Base-by-base conservation (phyloP, 2,888 invertebrate genomes). In the Tholera decimalis region DNA sequence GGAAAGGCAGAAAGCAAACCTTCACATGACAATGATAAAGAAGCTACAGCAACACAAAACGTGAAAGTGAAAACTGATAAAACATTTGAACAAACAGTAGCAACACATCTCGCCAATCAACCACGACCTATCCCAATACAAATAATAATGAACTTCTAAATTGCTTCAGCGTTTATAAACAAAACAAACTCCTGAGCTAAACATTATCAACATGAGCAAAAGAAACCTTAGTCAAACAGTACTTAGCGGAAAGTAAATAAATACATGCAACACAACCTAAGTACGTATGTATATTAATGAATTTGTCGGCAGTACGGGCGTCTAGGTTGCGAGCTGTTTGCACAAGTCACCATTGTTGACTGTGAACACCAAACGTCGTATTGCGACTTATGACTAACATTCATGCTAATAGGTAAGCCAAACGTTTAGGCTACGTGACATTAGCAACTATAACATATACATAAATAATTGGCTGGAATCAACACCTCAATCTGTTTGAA, bases 271-370 rank as follows among this genome's bases (percentile, higher is more conserved):
- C 74, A 43, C 41, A 50, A 54, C 60, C 74, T 30, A 47, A 57
- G 73, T 56, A 57, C 39, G 59, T 62, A 73, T 53, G 62, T 62
- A 78, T 77, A 76, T 79, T 75, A 79, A 75, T 79, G 70, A 77
- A 77, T 75, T 77, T 77, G 65, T 65, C 58, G 63, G 51, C 37
- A 75, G 61, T 51, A 58, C 43, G 60, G 60, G 47, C 64, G 77
- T 62, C 59, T 77, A 49, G 56, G 57, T 61, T 39, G 43, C 37
- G 35, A 58, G 46, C 39, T 78, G 79, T 80, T 80, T 69, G 66
- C 43, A 18, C 51, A 62, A 78, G 65, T 55, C 53, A 57, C 75
- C 61, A 49, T 47, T 75, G 79, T 78, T 81, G 75, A 72, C 72
- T 66, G 39, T 51, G 64, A 77, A 67, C 63, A 61, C 60, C 58